Evolutionary conservation across 2,113 vertebrate species (phyloP).

Genomic region (Lontra canadensis): DNA sequence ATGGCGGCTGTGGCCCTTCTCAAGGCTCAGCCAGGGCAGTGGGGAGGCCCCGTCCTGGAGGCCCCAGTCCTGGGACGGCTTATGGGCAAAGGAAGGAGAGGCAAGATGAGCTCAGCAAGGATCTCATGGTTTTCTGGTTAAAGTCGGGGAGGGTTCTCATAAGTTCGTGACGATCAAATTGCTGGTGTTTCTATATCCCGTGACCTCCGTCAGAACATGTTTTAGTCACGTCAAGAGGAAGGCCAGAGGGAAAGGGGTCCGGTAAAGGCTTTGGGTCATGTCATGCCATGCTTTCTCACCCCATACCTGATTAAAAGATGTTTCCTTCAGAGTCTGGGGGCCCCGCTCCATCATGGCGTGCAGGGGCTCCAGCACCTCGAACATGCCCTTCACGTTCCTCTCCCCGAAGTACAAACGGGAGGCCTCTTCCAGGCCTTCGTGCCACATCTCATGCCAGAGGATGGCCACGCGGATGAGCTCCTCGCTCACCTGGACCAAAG

Average conservation of each 20-base stretch:
- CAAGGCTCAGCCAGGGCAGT: not conserved
- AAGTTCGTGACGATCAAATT: not conserved
- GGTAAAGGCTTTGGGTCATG: rapidly evolving
- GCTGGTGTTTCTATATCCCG: not conserved
- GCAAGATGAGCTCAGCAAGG: not conserved
- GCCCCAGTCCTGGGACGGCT: not conserved
- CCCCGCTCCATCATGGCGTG: constrained; percentile 99
- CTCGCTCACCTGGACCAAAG: constrained; percentile 92
- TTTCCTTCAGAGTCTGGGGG: constrained; percentile 98
- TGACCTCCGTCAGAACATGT: not conserved
- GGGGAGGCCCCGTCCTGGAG: not conserved
- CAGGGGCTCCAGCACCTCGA: constrained; percentile 97
- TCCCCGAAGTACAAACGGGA: constrained; percentile 98
- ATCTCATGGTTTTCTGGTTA: not conserved
- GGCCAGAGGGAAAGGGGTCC: not conserved
- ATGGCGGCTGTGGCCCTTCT: not conserved
- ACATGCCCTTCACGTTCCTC: constrained; percentile 99
- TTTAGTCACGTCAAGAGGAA: not conserved
- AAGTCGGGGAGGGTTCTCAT: not conserved
- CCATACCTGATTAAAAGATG: constrained; percentile 97
- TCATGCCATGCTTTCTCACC: not conserved
- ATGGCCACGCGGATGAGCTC: constrained; percentile 99
- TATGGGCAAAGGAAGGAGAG: not conserved
- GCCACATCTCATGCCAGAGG: constrained; percentile 99
- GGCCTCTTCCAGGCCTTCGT: constrained; percentile 96